These are phyloP conservation scores for Vulpes lagopus DNA, from an alignment of 2,113 vertebrate species.

Conservation along the genomic window DNA sequence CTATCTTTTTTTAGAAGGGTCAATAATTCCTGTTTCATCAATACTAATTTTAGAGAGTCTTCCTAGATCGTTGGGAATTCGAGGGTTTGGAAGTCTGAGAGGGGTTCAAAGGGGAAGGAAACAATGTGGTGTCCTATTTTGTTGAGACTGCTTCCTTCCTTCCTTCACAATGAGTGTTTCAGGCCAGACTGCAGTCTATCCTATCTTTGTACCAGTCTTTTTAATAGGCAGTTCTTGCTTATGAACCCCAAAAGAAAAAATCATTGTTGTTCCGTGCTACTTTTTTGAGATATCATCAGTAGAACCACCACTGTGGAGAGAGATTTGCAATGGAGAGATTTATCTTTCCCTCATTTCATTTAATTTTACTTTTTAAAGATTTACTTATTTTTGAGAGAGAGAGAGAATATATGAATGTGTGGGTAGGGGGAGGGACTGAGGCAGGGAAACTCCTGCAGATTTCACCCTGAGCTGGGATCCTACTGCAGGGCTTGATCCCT, in stretches of 20 bases:
- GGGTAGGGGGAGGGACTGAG: neutral
- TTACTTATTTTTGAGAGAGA: neutral
- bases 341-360: slow-evolving; percentile 29
- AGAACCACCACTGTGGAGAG: neutral
- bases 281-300: neutral
- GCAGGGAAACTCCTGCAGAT: neutral
- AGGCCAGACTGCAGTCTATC: neutral
- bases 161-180: neutral
- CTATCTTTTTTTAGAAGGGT: neutral
- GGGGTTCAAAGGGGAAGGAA: slow-evolving; percentile 27
- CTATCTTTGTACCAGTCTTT: neutral
- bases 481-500: neutral
- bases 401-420: neutral
- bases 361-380: neutral
- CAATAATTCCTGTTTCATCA: neutral
- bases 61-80: neutral
- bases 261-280: neutral
- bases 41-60: neutral
- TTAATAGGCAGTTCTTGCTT: neutral
- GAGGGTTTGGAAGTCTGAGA: neutral
- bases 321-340: neutral
- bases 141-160: slow-evolving; percentile 20
- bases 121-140: neutral
- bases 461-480: neutral
- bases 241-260: neutral